Base-by-base conservation (phyloP, 2,888 invertebrate genomes). In the Euplexia lucipara region DNA sequence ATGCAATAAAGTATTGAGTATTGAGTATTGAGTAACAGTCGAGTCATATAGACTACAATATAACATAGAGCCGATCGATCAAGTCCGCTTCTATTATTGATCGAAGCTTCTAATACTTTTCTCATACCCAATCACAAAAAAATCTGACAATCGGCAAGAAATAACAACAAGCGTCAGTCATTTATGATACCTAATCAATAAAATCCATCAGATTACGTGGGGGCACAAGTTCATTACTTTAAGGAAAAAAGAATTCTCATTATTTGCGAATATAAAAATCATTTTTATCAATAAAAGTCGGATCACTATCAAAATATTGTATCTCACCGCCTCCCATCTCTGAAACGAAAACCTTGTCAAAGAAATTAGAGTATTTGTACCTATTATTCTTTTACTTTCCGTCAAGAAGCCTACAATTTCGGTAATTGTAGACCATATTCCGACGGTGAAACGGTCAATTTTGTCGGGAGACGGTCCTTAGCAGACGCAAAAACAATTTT, bases 291-390 rank as follows among this genome's bases (percentile, higher is more conserved):
- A 75, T 67, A 84, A 72, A 77, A 70, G 68, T 72, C 74, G 59
- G 57, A 67, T 70, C 70, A 71, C 63, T 68, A 70, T 70, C 63
- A 74, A 78, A 73, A 68, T 67, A 72, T 73, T 56, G 60, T 79
- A 79, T 64, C 57, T 53, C 32, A 47, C 58, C 30, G 48, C 45
- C 42, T 52, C 47, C 56, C 44, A 59, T 54, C 76, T 69, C 72
- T 81, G 66, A 84, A 83, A 78, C 71, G 76, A 76, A 84, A 81
- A 75, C 67, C 77, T 66, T 84, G 85, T 86, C 75, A 70, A 81
- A 78, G 64, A 81, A 83, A 82, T 83, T 79, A 78, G 69, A 73
- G 59, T 68, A 67, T 71, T 66, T 67, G 71, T 79, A 71, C 58
- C 51, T 45, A 53, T 49, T 52, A 57, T 16, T 26, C 8, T 10